phyloP scores from a whole-genome alignment of 2,113 vertebrate species.

The Tenebrosternarchus preto region DNA sequence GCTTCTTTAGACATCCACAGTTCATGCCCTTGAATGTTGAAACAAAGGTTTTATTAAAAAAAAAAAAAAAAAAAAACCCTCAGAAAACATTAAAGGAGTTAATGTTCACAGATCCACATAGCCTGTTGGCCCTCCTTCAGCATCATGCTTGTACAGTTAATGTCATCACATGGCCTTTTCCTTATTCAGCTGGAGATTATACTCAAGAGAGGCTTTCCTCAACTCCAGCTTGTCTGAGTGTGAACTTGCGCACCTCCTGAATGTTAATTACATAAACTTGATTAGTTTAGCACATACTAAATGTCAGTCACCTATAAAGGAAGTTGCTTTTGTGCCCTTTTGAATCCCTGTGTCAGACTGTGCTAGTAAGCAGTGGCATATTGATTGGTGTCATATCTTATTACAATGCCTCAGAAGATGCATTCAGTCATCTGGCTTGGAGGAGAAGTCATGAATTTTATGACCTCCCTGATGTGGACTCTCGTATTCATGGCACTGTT shows the following conservation, averaged over 20 bases:
- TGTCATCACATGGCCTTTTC: no score
- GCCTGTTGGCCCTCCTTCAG: no score
- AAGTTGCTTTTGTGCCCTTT: background rate
- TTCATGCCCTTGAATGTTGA: no score
- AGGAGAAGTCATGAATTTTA: background rate
- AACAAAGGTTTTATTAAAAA: background rate
- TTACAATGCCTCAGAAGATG: background rate
- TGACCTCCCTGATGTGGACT: background rate
- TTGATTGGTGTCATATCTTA: background rate
- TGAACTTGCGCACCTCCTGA: background rate
- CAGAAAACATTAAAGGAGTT: no score
- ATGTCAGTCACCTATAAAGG: background rate
- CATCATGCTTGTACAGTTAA: no score
- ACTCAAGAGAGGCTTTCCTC: background rate
- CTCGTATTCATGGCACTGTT: background rate
- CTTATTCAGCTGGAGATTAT: background rate
- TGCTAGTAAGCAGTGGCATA: background rate
- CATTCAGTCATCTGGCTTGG: background rate
- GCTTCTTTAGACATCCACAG: no score
- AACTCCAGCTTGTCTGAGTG: background rate
- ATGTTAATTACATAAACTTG: background rate
- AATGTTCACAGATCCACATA: no score
- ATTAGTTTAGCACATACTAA: conserved; percentile 6
- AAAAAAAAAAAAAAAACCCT: background rate
- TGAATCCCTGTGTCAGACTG: background rate